A percentile compares a stretch with the other conserved stretches of the same genome.
phyloP scores from a whole-genome alignment of 2,888 invertebrate species.

The Plebejus melissa region DNA sequence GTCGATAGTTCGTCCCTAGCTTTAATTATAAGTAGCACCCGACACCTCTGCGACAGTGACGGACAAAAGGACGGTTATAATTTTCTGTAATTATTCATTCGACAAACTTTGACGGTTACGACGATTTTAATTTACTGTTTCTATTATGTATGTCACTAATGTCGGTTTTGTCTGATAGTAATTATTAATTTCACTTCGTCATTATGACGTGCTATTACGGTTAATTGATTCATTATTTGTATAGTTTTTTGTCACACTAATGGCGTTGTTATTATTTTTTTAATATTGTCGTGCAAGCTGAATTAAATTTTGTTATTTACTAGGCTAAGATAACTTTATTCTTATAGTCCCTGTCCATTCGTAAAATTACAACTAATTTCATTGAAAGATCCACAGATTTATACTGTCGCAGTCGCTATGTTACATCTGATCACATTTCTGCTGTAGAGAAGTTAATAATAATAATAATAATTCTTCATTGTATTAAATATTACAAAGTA shows the following conservation, averaged over 20 bases:
- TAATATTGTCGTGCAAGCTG: background rate
- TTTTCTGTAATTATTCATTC: constrained; percentile 70
- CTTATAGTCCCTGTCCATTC: background rate
- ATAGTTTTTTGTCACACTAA: constrained; percentile 23
- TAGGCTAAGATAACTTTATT: background rate
- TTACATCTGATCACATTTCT: no score
- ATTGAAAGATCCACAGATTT: background rate
- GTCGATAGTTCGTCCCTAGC: constrained; percentile 61
- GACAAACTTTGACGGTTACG: constrained; percentile 58
- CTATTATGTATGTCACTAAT: constrained; percentile 35
- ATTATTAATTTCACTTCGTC: constrained; percentile 28
- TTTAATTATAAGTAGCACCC: constrained; percentile 73
- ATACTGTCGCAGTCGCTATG: no score
- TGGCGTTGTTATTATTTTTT: background rate
- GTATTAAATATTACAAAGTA: no score
- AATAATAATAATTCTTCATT: no score
- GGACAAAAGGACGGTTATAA: constrained; percentile 57
- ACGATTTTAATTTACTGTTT: constrained; percentile 48
- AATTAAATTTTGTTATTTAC: no score
- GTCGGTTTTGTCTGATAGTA: constrained; percentile 29
- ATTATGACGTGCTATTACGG: constrained; percentile 16
- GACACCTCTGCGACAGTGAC: constrained; percentile 75
- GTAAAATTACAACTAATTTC: background rate
- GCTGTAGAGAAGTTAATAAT: no score
- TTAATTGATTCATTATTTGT: constrained; percentile 27